Evolutionary conservation across 1,140 invertebrate species (phyloP).

Genomic region (Ruditapes philippinarum): DNA sequence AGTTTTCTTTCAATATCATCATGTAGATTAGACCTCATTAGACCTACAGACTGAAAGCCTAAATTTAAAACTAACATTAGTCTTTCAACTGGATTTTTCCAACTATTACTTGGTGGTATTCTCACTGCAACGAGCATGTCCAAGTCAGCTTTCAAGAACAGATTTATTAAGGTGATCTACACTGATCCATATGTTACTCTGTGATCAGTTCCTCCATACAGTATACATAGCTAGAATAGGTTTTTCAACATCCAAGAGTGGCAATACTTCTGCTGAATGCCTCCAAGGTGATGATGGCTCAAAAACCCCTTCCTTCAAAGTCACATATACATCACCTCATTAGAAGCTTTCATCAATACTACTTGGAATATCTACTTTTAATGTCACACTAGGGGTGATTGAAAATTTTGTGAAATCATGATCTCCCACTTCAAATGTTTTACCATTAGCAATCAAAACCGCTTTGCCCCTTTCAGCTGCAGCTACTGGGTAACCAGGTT

Average conservation of each 20-base stretch:
- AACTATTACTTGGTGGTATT: constrained; percentile 48
- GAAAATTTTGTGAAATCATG: too few relatives aligned
- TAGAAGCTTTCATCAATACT: too few relatives aligned
- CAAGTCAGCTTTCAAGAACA: background rate
- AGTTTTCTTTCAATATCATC: background rate
- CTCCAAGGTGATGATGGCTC: too few relatives aligned
- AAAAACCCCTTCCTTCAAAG: too few relatives aligned
- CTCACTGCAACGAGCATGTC: constrained; percentile 7
- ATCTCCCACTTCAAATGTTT: too few relatives aligned
- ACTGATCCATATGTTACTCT: constrained; percentile 65
- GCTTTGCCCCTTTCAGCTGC: constrained; percentile 37
- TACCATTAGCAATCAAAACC: too few relatives aligned
- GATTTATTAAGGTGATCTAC: constrained; percentile 57
- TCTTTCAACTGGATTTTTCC: constrained; percentile 66
- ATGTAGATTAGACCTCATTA: constrained; percentile 38
- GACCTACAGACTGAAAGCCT: constrained; percentile 56
- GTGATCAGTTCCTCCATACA: constrained; percentile 46
- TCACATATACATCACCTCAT: too few relatives aligned
- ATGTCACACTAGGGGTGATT: too few relatives aligned
- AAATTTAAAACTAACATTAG: constrained; percentile 68
- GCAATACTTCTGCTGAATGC: background rate
- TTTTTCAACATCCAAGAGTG: background rate
- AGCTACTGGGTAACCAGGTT: constrained; percentile 69
- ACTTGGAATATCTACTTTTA: too few relatives aligned
- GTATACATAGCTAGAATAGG: constrained; percentile 50